A percentile compares a stretch with the other conserved stretches of the same genome.
phyloP scores from a whole-genome alignment of 2,888 invertebrate species.

The Athripsodes cinereus region DNA sequence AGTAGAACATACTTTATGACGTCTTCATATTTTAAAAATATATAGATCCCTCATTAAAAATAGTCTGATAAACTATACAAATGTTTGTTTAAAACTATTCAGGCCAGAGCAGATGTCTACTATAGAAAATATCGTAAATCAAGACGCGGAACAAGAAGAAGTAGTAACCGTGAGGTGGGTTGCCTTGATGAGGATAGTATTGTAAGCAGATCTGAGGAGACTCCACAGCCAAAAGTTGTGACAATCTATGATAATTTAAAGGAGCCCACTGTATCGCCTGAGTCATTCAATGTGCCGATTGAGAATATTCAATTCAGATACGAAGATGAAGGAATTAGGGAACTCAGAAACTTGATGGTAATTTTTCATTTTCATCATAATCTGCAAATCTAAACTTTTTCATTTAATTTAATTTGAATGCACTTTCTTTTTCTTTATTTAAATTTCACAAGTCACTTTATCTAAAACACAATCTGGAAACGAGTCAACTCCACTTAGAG shows the following conservation, averaged over 20 bases:
- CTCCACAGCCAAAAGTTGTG: background rate
- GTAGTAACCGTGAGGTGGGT: slow-evolving; percentile 30
- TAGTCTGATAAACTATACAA: no score
- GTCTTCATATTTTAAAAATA: no score
- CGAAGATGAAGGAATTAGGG: slow-evolving; percentile 55
- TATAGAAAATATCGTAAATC: slow-evolving; percentile 41
- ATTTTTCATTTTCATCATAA: slow-evolving; percentile 29
- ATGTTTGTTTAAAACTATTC: no score
- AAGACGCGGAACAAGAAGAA: slow-evolving; percentile 33
- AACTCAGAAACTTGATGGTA: slow-evolving; percentile 54
- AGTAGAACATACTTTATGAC: no score
- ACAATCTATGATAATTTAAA: background rate
- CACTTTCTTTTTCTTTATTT: no score
- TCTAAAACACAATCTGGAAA: no score
- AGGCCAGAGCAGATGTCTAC: slow-evolving; percentile 40
- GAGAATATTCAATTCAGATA: slow-evolving; percentile 45
- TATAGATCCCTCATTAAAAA: no score
- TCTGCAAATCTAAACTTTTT: no score
- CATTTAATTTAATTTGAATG: no score
- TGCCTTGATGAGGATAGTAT: slow-evolving; percentile 16
- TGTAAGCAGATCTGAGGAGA: slow-evolving; percentile 6
- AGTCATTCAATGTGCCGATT: background rate
- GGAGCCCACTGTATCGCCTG: slow-evolving; percentile 32
- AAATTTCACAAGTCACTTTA: no score
- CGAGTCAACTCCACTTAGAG: no score